Evolutionary conservation across 1,140 invertebrate genomes (phyloP).

Genomic region (Conus betulinus): DNA sequence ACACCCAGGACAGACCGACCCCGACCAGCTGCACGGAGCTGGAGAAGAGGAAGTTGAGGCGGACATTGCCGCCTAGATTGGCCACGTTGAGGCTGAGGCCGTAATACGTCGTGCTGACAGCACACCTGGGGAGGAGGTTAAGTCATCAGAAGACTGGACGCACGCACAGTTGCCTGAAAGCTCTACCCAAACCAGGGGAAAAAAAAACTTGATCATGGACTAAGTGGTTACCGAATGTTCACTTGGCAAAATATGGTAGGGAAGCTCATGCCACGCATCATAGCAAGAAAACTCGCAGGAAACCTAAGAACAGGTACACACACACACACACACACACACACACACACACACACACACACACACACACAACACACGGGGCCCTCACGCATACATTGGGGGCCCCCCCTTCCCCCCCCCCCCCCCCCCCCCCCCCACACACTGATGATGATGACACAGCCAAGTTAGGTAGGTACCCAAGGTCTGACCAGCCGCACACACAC

Average conservation of each 20-base stretch:
- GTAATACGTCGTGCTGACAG: constrained; percentile 79
- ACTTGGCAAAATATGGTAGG: not conserved
- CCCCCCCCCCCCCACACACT: no score
- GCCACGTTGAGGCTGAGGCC: constrained; percentile 79
- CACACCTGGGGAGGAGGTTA: constrained; percentile 78
- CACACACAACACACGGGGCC: no score
- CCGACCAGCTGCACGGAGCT: constrained; percentile 86
- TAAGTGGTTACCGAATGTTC: not conserved
- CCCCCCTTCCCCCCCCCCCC: no score
- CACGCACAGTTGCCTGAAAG: not conserved
- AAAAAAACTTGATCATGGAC: not conserved
- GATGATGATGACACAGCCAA: no score
- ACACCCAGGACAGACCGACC: constrained; percentile 80
- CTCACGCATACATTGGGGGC: no score
- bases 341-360: no score
- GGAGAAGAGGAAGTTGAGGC: constrained; percentile 60
- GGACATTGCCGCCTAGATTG: constrained; percentile 57
- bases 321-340: no score
- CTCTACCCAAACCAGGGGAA: not conserved
- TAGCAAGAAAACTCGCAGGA: no score
- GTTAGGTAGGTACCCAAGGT: no score
- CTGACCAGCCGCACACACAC: no score
- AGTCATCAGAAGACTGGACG: not conserved
- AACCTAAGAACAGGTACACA: no score
- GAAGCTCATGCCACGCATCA: no score